Conservation (phyloP, 1,140 invertebrate genomes). For the Pomacea maculata region DNA sequence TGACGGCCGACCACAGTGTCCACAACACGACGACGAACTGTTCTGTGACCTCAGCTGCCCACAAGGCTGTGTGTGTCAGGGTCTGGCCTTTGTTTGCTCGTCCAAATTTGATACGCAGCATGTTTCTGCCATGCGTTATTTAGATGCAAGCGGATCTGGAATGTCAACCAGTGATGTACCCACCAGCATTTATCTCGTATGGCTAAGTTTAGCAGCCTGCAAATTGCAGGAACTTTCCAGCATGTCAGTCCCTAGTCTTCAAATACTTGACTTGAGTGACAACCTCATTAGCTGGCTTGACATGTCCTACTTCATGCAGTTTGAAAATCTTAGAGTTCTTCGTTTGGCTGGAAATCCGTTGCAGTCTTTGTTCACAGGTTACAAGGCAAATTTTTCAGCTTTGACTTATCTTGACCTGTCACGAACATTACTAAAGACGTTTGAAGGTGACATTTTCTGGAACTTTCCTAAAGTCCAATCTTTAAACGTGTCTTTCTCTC, state of each 20-base stretch:
- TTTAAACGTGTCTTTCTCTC: not conserved
- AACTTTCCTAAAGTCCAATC: not conserved
- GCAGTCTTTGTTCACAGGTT: not conserved
- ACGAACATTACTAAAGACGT: not conserved
- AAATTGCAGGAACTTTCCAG: not conserved
- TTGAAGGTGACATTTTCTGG: slow-evolving; percentile 5
- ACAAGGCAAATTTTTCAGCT: not conserved
- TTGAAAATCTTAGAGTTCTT: slow-evolving; percentile 6
- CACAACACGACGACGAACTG: slow-evolving; percentile 22
- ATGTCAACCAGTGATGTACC: not conserved
- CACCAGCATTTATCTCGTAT: not conserved
- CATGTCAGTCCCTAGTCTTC: not conserved
- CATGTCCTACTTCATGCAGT: not conserved
- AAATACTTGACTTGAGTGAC: slow-evolving; percentile 12
- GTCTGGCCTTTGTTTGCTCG: not conserved
- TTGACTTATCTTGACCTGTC: not conserved
- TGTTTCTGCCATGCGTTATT: not conserved
- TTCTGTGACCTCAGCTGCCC: slow-evolving; percentile 8
- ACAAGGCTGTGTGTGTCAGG: slow-evolving; percentile 36
- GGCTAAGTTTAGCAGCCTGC: not conserved
- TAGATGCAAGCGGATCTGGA: not conserved
- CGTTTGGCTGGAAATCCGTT: slow-evolving; percentile 7
- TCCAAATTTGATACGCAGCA: not conserved
- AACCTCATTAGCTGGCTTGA: slow-evolving; percentile 5
- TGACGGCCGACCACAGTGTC: slow-evolving; percentile 15